Base-by-base conservation (phyloP, 2,113 vertebrate genomes). In the Xiphorhynchus elegans region DNA sequence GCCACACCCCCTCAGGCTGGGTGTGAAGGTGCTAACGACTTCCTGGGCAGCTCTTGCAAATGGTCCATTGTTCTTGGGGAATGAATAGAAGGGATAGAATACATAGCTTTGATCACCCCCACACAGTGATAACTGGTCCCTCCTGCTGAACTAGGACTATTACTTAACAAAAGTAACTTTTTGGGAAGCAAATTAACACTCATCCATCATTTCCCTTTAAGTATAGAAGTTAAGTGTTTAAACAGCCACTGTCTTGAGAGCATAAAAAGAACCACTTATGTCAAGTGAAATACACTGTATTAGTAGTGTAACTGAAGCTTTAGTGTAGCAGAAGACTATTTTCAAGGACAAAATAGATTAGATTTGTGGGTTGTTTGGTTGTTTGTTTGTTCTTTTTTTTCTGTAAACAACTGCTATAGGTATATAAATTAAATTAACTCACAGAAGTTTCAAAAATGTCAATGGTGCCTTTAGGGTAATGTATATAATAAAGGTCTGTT, bases 341-440 rank as follows among this genome's bases (percentile, higher is more conserved):
- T 73, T 40, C 7, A 89, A 83, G 31, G 17, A 53, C 4, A 44
- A 79, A 73, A 19, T 24, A 86, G 23, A 47, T 52, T 46, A 74
- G 8, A 10, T 66, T 66, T 59, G 24, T 68, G 29, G 17, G 37
- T 13, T 44, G 40, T 44, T 64, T 18, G 13, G 4, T 74, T 74
- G 49, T 33, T 2, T 0, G 15, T 28, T 49, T 31, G 15, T 26
- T 4, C 6, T 1, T 37, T 50, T 62, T 64, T 66, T 50, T 47
- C 16, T 66, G 28, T 77, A 66, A 86, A 91, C 5, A 67, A 53
- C 58, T 87, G 8, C 5, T 87, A n/a, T n/a, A 49, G 7, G 7
- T 68, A 64, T 59, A 79, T 53, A 89, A 91, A 96, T 84, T 62
- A 91, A 86, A 92, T 84, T 75, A 87, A 33, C 18, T n/a, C 33